Evolutionary conservation across 2,797 vertebrate species (phyloP), one percentile per base, ranked within the genome.

Genomic region (Rhincodon typus): DNA sequence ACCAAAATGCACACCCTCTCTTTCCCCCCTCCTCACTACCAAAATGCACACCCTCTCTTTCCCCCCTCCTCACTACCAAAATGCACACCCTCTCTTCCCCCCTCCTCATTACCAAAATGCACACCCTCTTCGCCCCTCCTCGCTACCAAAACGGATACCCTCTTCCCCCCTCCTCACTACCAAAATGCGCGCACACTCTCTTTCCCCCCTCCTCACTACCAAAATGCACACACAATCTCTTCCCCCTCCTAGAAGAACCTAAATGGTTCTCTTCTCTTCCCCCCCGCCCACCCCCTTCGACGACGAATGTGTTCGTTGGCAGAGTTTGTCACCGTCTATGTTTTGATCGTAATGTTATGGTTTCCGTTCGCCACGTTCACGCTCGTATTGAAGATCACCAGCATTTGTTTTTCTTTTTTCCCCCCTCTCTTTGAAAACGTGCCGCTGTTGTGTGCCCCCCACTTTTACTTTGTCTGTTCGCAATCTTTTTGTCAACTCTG

Each of bases 331-430:
- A 34, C 27, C 46, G 15, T 50, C 27, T 77, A 21, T 95, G 94
- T 95, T 95, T 70, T 74, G 46, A 74, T 74, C 94, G 94, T 70
- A 94, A 74, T 94, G 94, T 94, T 94, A 74, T 94, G 94, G 94
- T 94, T 70, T 72, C 67, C 69, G 23, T 42, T 70, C 66, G 93
- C 93, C 25, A 94, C 69, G 72, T 77, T 77, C 34, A 34, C 53
- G 10, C 46, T 70, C 10, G 57, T 30, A 23, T 4, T 93, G 17
- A 70, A 38, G 91, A 69, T 69, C 66, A 19, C 69, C 72, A 30
- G 38, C 46, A 50, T 74, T 53, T 21, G 12, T 34, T 25, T 74
- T 77, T 77, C 70, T 5, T 70, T 70, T 72, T 27, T 72, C 21
- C 7, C 69, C 2, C 10, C 6, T 34, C 30, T n/a, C 72, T n/a